A percentile compares a stretch with the other conserved stretches of the same genome.
Evolutionary conservation across 1,140 invertebrate species (phyloP).

Genomic region (Grapholita molesta): DNA sequence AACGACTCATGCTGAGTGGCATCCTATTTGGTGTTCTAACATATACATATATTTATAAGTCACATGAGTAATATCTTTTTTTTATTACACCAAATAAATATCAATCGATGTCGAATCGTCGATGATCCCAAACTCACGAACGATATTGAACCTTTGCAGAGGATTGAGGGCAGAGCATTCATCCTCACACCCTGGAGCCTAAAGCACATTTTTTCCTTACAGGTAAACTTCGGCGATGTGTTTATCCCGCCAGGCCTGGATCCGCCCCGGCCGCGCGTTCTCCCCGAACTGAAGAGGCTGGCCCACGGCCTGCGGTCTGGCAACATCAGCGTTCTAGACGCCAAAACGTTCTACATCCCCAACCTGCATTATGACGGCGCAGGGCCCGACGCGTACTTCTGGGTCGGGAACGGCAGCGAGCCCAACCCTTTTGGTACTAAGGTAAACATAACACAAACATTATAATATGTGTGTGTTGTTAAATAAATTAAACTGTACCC

Average conservation of each 20-base stretch:
- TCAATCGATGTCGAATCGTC: no score
- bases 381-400: slow-evolving; percentile 94
- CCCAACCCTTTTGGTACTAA: slow-evolving; percentile 91
- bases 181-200: neutral
- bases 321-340: slow-evolving; percentile 93
- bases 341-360: slow-evolving; percentile 95
- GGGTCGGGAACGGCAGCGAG: slow-evolving; percentile 92
- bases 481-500: no score
- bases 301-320: slow-evolving; percentile 93
- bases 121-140: no score
- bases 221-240: slow-evolving; percentile 93
- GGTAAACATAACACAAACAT: no score
- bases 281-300: slow-evolving; percentile 91
- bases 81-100: no score
- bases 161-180: no score
- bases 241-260: slow-evolving; percentile 86
- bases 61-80: no score
- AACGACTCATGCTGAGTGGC: no score
- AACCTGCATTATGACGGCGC: slow-evolving; percentile 95
- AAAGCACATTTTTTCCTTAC: slow-evolving; percentile 20
- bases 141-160: no score
- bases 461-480: no score
- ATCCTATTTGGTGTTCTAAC: no score
- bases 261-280: slow-evolving; percentile 85
- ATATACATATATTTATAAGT: no score